A percentile compares a stretch with the other conserved stretches of the same genome.
Conservation (phyloP, 2,888 invertebrate species). For the Agrochola macilenta region DNA sequence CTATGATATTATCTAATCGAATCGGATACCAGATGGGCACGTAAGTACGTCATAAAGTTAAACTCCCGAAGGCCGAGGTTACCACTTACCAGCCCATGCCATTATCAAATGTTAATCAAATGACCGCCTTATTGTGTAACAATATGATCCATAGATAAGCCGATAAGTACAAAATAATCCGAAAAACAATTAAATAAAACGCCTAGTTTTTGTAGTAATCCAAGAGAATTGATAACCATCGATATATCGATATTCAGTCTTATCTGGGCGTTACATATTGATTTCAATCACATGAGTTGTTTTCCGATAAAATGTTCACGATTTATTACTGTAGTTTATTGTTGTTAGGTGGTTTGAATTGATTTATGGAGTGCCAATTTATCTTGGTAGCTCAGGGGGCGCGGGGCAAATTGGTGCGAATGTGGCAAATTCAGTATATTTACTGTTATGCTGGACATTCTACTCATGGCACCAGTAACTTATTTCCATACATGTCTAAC, state of each 20-base stretch:
- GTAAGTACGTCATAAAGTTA: not conserved
- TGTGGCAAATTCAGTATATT: not conserved
- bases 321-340: slow-evolving; percentile 5
- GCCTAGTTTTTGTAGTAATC: slow-evolving; percentile 1
- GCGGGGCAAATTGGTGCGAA: not conserved
- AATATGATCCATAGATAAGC: slow-evolving; percentile 12
- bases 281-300: slow-evolving; percentile 55
- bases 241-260: not conserved
- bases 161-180: slow-evolving; percentile 8
- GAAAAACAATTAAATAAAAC: not conserved
- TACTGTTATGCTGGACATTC: not conserved
- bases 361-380: slow-evolving; percentile 31
- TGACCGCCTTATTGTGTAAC: not conserved
- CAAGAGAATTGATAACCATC: slow-evolving; percentile 19
- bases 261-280: slow-evolving; percentile 38
- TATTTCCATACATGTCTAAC: no score
- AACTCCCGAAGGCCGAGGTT: not conserved
- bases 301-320: slow-evolving; percentile 29
- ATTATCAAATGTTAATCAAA: slow-evolving; percentile 24
- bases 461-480: no score
- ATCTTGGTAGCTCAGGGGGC: slow-evolving; percentile 6
- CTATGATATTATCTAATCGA: not conserved
- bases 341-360: slow-evolving; percentile 17
- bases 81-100: not conserved
- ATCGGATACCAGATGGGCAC: not conserved